Base-by-base conservation (phyloP, 2,113 vertebrate genomes). In the Callipepla californica region DNA sequence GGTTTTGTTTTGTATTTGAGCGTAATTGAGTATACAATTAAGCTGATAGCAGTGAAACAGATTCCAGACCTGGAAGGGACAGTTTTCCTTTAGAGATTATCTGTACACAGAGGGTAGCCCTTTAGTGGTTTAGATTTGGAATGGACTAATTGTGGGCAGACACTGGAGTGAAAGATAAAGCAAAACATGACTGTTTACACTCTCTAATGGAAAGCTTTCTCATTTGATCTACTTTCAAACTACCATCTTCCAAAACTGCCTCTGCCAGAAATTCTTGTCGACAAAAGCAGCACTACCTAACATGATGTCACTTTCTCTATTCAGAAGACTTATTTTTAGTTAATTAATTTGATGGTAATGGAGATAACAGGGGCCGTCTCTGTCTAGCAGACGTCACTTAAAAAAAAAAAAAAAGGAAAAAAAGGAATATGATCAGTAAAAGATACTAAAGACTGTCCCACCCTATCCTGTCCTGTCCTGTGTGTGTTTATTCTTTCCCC, bases 311-410 rank as follows among this genome's bases (percentile, higher is more conserved):
- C 19, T 79, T 76, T 95, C 45, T 85, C 61, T 44, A 44, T 67
- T 83, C 34, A 63, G 20, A 85, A 87, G 8, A 65, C 32, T 4
- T 89, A 61, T 93, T 92, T 95, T 95, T 89, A 78, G 59, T n/a
- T 75, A 85, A 53, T 80, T 93, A 77, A 75, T 80, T 77, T 93
- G 59, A 91, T 63, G 11, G 68, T 66, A 61, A 23, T 77, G 10
- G 16, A 67, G 40, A 30, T 78, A 88, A n/a, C 22, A 26, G 48
- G 30, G 28, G 36, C 79, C 85, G 30, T 75, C 61, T 78, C 68
- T 89, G 62, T 26, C 73, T 82, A 72, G 21, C 28, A 81, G 57
- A 88, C 28, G 22, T 87, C 40, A 76, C 36, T 87, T 2, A 5
- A 85, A 72, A 76, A 20, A 50, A 40, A 20, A 53, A 67, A 72